Percentiles rank a stretch among this genome's conserved stretches.
Conservation (phyloP, 2,797 vertebrate species). For the Phalloptychus januarius region DNA sequence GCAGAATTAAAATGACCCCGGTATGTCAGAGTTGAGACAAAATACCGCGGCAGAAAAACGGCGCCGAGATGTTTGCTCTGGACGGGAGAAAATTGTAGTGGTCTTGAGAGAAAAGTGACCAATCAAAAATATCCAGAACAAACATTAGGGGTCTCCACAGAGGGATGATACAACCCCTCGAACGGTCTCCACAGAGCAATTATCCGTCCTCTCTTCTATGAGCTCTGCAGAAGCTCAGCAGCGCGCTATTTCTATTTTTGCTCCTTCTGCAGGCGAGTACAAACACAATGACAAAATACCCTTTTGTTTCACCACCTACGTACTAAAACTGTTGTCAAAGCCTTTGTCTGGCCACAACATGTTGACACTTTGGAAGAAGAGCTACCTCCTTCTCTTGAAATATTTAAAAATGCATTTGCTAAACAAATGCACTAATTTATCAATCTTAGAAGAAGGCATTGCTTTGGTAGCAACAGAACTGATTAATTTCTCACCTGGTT, state of each 20-base stretch:
- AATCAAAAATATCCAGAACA: constrained; percentile 40
- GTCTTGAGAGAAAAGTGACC: constrained; percentile 46
- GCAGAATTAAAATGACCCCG: constrained; percentile 68
- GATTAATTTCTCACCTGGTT: neutral
- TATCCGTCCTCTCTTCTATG: constrained; percentile 31
- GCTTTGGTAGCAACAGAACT: neutral
- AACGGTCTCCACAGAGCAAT: constrained; percentile 49
- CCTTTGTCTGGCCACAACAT: neutral
- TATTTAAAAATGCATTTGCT: neutral
- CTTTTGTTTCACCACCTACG: constrained; percentile 10
- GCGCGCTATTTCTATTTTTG: constrained; percentile 30
- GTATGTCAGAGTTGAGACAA: constrained; percentile 33
- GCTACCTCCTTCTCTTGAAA: neutral
- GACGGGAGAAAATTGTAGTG: constrained; percentile 26
- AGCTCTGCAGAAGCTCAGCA: constrained; percentile 7
- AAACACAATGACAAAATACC: constrained; percentile 12
- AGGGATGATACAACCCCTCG: constrained; percentile 36
- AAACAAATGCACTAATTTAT: neutral
- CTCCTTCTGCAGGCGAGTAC: constrained; percentile 11
- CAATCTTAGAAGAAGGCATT: neutral
- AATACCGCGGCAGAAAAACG: constrained; percentile 28
- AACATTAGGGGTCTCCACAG: constrained; percentile 32
- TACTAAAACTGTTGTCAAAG: neutral
- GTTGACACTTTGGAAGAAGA: neutral
- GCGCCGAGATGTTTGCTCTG: constrained; percentile 43